These are phyloP conservation scores for Pungitius pungitius DNA, from an alignment of 2,113 vertebrate species.

Conservation along the genomic window DNA sequence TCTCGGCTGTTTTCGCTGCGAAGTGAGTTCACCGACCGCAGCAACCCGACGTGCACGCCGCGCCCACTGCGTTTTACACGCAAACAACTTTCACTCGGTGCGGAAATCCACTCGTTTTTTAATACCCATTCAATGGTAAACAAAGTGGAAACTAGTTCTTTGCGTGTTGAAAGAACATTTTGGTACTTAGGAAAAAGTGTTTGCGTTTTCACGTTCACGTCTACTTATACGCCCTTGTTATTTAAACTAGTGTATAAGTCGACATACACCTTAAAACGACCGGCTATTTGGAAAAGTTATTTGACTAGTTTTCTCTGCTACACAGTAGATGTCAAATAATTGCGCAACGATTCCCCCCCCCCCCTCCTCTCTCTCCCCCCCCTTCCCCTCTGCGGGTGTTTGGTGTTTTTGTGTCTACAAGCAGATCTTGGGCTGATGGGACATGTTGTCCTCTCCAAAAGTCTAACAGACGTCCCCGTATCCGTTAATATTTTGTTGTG, in stretches of 20 bases:
- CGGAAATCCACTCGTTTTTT: too few relatives aligned
- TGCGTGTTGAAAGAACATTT: background rate
- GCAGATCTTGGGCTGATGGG: background rate
- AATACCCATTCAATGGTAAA: background rate
- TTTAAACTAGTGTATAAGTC: background rate
- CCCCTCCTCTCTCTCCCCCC: background rate
- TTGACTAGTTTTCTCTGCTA: background rate
- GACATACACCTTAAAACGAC: background rate
- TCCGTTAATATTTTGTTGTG: background rate
- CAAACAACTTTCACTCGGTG: slow-evolving; percentile 69
- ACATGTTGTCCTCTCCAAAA: background rate
- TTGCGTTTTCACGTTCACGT: background rate
- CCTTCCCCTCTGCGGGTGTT: too few relatives aligned
- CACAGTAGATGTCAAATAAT: slow-evolving; percentile 26
- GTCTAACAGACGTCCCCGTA: background rate
- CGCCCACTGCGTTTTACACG: slow-evolving; percentile 65
- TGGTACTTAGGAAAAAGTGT: background rate
- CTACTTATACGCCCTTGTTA: background rate
- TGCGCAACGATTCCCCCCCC: background rate
- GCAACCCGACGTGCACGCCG: slow-evolving; percentile 63
- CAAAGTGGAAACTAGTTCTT: background rate
- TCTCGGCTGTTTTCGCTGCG: background rate
- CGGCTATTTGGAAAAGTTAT: background rate
- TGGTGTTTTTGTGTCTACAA: background rate
- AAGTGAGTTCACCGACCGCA: background rate